Base-by-base conservation (phyloP, 2,113 vertebrate genomes). In the Anhinga anhinga region DNA sequence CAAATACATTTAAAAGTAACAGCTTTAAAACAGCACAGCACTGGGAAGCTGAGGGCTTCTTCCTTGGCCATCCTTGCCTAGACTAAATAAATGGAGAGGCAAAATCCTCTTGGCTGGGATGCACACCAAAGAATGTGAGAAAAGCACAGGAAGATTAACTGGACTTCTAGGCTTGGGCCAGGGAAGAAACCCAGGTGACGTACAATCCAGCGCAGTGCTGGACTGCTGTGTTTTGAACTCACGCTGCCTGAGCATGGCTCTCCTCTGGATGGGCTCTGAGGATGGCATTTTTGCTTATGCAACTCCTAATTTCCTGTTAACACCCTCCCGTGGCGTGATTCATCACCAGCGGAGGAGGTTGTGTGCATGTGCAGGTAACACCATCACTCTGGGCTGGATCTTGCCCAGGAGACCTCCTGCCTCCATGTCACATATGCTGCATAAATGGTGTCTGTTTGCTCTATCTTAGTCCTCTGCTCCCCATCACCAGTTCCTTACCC, bases 11-110 rank as follows among this genome's bases (percentile, higher is more conserved):
- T 66, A 61, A 45, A 90, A 85, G 66, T 27, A 90, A 94, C 82
- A 91, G 34, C 32, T 95, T 76, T 76, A 62, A 32, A 87, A 61
- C 52, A 73, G 62, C 25, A 80, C 66, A 66, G 58, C 0, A 0
- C 49, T 73, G n/a, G 55, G 55, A 95, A 95, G 59, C 9, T 2
- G 42, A 95, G 49, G 18, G 56, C 83, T 92, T 90, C 7, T 4
- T 81, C 67, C 79, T 85, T 4, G 7, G 27, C 52, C 56, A 79
- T 55, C 55, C n/a, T 79, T 13, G 17, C 78, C 42, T 72, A 95
- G 96, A 96, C 94, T 97, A 96, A 97, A 97, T 96, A 97, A 95
- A 94, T 0, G 0, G 58, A 72, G 73, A 91, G 55, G 42, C 13
- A 4, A 93, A 83, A 88, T 59, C 55, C 38, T 90, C 58, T 66